Percentiles rank a stretch among this genome's conserved stretches.
Evolutionary conservation across 2,888 invertebrate genomes (phyloP).

Genomic region (Acleris literana): DNA sequence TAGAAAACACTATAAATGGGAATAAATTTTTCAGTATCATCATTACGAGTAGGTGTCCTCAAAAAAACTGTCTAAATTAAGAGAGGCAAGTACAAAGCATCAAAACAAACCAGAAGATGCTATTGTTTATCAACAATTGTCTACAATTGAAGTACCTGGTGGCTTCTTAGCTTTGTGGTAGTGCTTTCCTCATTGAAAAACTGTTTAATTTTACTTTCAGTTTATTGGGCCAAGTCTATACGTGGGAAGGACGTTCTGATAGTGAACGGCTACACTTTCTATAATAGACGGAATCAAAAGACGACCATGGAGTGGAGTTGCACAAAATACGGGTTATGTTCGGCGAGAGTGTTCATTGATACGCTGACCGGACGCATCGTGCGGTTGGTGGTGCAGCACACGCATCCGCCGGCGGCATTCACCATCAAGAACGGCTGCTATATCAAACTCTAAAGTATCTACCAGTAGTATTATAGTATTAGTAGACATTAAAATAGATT

Average conservation of each 20-base stretch:
- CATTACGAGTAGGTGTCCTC: too few relatives aligned
- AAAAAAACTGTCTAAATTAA: too few relatives aligned
- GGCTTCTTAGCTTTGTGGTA: background rate
- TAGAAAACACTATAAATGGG: too few relatives aligned
- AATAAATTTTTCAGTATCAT: too few relatives aligned
- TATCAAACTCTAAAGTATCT: background rate
- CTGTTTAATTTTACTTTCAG: slow-evolving; percentile 5
- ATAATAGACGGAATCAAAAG: background rate
- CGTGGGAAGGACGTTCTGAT: slow-evolving; percentile 8
- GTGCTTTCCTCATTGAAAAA: background rate
- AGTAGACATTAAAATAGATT: background rate
- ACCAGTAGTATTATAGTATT: background rate
- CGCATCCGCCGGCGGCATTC: background rate
- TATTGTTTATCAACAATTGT: background rate
- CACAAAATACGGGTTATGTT: background rate
- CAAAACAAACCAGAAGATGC: too few relatives aligned
- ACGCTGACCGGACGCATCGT: background rate
- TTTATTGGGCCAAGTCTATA: slow-evolving; percentile 1
- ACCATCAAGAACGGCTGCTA: background rate
- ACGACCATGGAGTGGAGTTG: background rate
- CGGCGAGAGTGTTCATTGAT: background rate
- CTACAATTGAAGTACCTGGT: too few relatives aligned
- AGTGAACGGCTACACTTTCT: slow-evolving; percentile 15
- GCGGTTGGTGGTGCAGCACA: background rate
- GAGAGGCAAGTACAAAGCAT: too few relatives aligned